These are phyloP conservation scores for Ibidorhyncha struthersii DNA, from an alignment of 2,113 vertebrate genomes.

Conservation along the genomic window DNA sequence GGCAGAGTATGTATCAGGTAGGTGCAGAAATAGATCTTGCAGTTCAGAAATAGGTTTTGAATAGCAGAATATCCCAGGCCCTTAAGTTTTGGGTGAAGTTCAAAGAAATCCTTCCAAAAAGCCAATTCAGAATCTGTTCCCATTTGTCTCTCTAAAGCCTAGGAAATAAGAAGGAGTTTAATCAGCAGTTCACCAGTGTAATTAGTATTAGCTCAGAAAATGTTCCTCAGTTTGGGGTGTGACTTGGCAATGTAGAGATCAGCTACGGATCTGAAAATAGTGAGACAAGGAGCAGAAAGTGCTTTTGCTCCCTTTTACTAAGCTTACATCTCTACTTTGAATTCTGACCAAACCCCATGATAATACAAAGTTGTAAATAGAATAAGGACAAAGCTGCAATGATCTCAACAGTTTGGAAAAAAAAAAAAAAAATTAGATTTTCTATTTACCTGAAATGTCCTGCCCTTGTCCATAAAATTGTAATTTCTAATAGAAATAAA, in stretches of 20 bases:
- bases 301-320: neutral
- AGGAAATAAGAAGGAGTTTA: slow-evolving; percentile 1
- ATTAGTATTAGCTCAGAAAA: slow-evolving; percentile 11
- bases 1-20: neutral
- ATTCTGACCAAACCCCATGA: neutral
- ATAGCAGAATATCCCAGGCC: slow-evolving; percentile 18
- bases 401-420: neutral
- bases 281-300: neutral
- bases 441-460: neutral
- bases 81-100: slow-evolving; percentile 39
- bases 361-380: neutral
- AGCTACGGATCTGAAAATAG: neutral
- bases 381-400: neutral
- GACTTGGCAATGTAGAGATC: neutral
- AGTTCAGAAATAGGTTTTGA: slow-evolving; percentile 20
- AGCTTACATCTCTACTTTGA: neutral
- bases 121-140: slow-evolving; percentile 37
- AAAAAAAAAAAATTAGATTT: neutral
- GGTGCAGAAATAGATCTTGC: slow-evolving; percentile 7
- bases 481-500: neutral
- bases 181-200: neutral
- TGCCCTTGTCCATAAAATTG: neutral
- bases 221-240: neutral
- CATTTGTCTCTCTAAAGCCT: slow-evolving; percentile 28
- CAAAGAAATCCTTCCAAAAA: slow-evolving; percentile 60